Evolutionary conservation across 2,797 vertebrate species (phyloP).

Genomic region (Pygocentrus nattereri): DNA sequence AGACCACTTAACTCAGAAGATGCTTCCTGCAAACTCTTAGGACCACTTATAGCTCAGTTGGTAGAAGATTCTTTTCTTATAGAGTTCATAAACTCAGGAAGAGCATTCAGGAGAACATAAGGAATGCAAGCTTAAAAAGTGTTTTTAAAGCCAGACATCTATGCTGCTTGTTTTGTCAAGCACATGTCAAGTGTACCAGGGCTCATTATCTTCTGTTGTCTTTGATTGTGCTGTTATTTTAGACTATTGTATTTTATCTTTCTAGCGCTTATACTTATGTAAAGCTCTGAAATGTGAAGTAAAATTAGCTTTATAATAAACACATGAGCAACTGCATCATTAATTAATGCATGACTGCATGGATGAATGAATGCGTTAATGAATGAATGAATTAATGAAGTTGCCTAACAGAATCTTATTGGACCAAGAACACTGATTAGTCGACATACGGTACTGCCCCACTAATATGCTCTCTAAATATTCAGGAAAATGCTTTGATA

Average conservation of each 20-base stretch:
- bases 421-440: neutral
- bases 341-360: neutral
- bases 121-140: neutral
- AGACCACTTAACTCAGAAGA: neutral
- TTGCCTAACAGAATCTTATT: too few relatives aligned
- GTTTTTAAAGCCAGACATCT: neutral
- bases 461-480: neutral
- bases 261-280: too few relatives aligned
- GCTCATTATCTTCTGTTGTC: neutral
- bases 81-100: neutral
- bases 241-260: too few relatives aligned
- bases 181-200: neutral
- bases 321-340: too few relatives aligned
- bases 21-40: neutral
- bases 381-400: neutral
- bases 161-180: neutral
- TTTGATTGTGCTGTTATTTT: neutral
- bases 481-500: neutral
- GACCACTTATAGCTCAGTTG: neutral
- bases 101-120: neutral
- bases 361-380: neutral
- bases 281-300: neutral
- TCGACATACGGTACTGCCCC: neutral
- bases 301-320: neutral
- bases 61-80: neutral